A percentile compares a stretch with the other conserved stretches of the same genome.
Conservation (phyloP, 2,888 invertebrate genomes). For the Perizoma flavofasciatum region DNA sequence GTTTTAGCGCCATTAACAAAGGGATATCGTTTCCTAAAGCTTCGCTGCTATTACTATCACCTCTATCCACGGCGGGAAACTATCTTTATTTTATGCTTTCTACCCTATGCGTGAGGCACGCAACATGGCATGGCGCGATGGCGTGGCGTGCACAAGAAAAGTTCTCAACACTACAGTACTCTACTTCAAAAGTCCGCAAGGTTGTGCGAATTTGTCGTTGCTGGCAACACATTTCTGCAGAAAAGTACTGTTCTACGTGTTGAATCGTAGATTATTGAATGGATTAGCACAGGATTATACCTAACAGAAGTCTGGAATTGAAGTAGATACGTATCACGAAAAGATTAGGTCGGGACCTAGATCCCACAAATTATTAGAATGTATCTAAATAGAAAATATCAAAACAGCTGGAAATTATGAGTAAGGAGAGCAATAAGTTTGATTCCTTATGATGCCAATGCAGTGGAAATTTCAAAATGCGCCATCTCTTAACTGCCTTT, state of each 20-base stretch:
- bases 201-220: slow-evolving; percentile 6
- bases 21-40: slow-evolving; percentile 47
- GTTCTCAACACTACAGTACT: slow-evolving; percentile 19
- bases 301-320: too few species aligned
- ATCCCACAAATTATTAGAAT: too few species aligned
- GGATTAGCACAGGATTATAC: too few species aligned
- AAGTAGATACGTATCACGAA: too few species aligned
- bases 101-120: slow-evolving; percentile 61
- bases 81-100: slow-evolving; percentile 52
- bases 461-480: background rate
- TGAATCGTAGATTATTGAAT: too few species aligned
- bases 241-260: too few species aligned
- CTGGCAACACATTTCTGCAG: slow-evolving; percentile 4
- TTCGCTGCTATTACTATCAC: slow-evolving; percentile 53
- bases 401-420: too few species aligned
- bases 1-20: slow-evolving; percentile 48
- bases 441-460: too few species aligned
- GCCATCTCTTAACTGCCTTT: slow-evolving; percentile 7
- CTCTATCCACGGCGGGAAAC: slow-evolving; percentile 43
- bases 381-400: too few species aligned
- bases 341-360: too few species aligned
- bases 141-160: slow-evolving; percentile 47
- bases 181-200: slow-evolving; percentile 9
- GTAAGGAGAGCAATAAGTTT: too few species aligned
- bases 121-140: slow-evolving; percentile 31